phyloP scores from a whole-genome alignment of 2,888 invertebrate species.

The Cheilosia grossa region DNA sequence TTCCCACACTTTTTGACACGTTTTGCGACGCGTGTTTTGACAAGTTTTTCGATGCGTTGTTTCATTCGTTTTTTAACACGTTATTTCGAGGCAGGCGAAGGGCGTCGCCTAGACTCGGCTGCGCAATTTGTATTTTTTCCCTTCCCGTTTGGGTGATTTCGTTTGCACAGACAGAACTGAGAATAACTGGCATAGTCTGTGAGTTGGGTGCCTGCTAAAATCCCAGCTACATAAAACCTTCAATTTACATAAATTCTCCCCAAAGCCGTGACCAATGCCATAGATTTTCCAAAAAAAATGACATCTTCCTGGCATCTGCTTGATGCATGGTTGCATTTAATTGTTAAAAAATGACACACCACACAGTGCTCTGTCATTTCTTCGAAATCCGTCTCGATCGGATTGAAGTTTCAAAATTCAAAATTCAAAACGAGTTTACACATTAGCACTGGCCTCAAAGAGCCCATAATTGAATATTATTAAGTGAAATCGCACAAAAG shows the following conservation, averaged over 20 bases:
- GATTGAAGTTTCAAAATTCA: background rate
- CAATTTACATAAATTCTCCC: background rate
- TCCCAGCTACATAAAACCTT: background rate
- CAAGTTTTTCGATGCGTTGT: no score
- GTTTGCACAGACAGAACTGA: no score
- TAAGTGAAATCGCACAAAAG: constrained; percentile 42
- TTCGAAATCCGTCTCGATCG: background rate
- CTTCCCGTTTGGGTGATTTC: no score
- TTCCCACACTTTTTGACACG: no score
- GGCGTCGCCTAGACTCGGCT: no score
- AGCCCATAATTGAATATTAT: constrained; percentile 63
- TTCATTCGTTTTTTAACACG: no score
- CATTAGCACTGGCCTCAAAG: constrained; percentile 55
- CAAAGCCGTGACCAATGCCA: background rate
- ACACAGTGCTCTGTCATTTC: constrained; percentile 4
- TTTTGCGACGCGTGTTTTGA: no score
- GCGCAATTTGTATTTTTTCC: no score
- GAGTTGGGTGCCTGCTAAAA: no score
- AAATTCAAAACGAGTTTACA: constrained; percentile 66
- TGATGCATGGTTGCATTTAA: constrained; percentile 3
- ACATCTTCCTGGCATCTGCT: background rate
- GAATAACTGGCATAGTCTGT: no score
- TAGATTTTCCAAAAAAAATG: background rate
- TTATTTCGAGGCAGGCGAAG: no score
- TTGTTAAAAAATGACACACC: constrained; percentile 46